Evolutionary conservation across 2,113 vertebrate species (phyloP).

Genomic region (Seriola rivoliana): DNA sequence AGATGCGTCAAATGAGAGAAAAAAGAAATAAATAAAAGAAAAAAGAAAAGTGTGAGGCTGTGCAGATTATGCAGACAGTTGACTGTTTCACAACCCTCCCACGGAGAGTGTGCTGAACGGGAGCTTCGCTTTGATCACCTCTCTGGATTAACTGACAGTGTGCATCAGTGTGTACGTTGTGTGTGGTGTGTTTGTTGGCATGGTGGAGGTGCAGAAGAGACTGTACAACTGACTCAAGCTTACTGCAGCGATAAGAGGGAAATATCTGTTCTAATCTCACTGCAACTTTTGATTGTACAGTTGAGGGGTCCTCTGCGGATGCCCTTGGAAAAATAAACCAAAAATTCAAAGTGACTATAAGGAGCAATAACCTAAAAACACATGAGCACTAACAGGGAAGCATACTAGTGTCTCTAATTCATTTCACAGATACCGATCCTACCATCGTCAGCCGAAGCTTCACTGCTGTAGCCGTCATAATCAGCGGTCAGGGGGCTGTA

Average conservation of each 20-base stretch:
- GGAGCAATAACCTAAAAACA: not conserved
- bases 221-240: slow-evolving; percentile 1
- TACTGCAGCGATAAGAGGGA: slow-evolving; percentile 12
- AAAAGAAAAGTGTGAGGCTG: slow-evolving; percentile 27
- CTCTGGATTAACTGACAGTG: slow-evolving; percentile 67
- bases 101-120: slow-evolving; percentile 69
- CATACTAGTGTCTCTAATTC: not conserved
- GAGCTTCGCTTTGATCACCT: slow-evolving; percentile 76
- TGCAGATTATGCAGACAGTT: slow-evolving; percentile 66
- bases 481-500: slow-evolving; percentile 93
- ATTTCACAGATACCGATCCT: slow-evolving; percentile 62
- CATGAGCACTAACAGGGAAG: not conserved
- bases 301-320: not conserved
- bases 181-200: slow-evolving; percentile 22
- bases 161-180: slow-evolving; percentile 15
- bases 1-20: slow-evolving; percentile 13
- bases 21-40: not conserved
- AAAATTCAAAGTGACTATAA: not conserved
- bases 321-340: slow-evolving; percentile 11
- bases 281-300: not conserved
- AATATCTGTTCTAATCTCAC: not conserved
- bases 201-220: slow-evolving; percentile 19
- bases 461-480: slow-evolving; percentile 96
- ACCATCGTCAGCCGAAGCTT: slow-evolving; percentile 95
- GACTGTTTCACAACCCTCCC: slow-evolving; percentile 77